These are phyloP conservation scores for Heliconius cydno DNA, from an alignment of 2,888 invertebrate species.

Conservation along the genomic window DNA sequence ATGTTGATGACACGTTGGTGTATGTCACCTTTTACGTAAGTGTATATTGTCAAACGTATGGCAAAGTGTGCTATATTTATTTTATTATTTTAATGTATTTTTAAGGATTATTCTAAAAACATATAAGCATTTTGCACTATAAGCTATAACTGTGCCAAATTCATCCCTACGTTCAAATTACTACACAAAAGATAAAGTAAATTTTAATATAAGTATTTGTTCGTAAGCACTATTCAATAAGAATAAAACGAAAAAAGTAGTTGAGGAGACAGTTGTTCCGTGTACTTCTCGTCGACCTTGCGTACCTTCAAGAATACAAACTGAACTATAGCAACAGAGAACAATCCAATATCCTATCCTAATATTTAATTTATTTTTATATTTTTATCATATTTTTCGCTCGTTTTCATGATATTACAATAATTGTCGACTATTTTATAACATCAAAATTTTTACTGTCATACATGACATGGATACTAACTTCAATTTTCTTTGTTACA, in stretches of 20 bases:
- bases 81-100: too few relatives aligned
- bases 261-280: constrained; percentile 57
- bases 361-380: neutral
- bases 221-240: constrained; percentile 46
- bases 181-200: neutral
- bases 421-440: neutral
- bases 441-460: neutral
- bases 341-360: neutral
- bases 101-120: too few relatives aligned
- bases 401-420: neutral
- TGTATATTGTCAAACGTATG: too few relatives aligned
- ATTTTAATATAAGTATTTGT: constrained; percentile 13
- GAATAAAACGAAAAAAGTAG: constrained; percentile 51
- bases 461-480: neutral
- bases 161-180: neutral
- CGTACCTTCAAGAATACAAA: constrained; percentile 47
- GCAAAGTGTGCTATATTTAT: too few relatives aligned
- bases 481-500: constrained; percentile 46
- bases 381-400: neutral
- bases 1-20: too few relatives aligned
- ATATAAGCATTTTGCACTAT: too few relatives aligned
- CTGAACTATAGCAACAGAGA: constrained; percentile 35
- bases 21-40: too few relatives aligned
- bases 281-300: constrained; percentile 57
- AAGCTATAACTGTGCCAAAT: too few relatives aligned